These are phyloP conservation scores for Corythornis leucogaster DNA, from an alignment of 2,797 vertebrate species.

Conservation along the genomic window DNA sequence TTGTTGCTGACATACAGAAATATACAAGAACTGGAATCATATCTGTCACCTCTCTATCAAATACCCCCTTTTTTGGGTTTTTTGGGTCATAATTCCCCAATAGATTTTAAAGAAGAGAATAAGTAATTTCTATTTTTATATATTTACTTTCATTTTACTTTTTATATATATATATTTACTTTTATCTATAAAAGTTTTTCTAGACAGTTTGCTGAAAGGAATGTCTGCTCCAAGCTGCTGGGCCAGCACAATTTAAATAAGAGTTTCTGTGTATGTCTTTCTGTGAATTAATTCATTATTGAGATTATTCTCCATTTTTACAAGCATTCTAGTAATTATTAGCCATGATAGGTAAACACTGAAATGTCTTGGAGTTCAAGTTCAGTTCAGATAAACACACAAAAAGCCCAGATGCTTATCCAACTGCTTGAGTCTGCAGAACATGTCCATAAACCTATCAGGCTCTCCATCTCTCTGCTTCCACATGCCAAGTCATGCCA, in stretches of 20 bases:
- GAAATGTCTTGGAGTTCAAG: slow-evolving; percentile 1
- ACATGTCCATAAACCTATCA: neutral
- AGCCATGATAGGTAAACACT: neutral
- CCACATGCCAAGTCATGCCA: slow-evolving; percentile 24
- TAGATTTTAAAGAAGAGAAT: neutral
- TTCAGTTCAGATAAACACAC: slow-evolving; percentile 59
- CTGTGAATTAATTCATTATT: neutral
- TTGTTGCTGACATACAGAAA: neutral
- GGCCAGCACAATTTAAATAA: neutral
- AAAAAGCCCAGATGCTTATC: slow-evolving; percentile 63
- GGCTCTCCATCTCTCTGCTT: slow-evolving; percentile 13
- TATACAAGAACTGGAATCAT: neutral
- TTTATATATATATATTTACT: no score
- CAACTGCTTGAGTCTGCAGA: slow-evolving; percentile 16
- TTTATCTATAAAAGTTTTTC: neutral
- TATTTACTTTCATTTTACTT: no score
- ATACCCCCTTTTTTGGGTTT: neutral
- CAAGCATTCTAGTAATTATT: slow-evolving; percentile 26
- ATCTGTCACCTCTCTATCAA: neutral
- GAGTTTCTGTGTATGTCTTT: neutral
- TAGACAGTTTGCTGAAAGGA: neutral
- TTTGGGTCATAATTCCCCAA: neutral
- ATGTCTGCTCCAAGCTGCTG: neutral
- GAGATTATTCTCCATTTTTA: slow-evolving; percentile 26
- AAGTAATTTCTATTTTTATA: neutral